phyloP scores from a whole-genome alignment of 2,113 vertebrate genomes.

The Dendropsophus ebraccatus region DNA sequence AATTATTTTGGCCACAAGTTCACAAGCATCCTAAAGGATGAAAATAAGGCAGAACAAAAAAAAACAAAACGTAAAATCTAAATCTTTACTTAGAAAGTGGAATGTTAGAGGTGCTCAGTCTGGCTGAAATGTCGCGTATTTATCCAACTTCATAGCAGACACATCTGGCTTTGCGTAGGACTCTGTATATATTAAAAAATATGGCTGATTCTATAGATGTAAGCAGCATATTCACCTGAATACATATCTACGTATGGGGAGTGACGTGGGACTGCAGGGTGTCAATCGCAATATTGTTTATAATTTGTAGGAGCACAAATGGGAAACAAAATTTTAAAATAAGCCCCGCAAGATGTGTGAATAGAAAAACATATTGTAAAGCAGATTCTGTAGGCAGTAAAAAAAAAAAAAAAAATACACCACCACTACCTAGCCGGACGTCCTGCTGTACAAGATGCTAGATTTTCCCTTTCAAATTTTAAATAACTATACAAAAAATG shows the following conservation, averaged over 20 bases:
- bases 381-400: neutral
- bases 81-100: conserved; percentile 67
- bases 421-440: neutral
- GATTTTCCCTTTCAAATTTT: neutral
- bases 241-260: neutral
- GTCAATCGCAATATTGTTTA: neutral
- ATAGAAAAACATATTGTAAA: neutral
- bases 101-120: conserved; percentile 69
- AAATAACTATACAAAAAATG: neutral
- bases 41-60: conserved; percentile 75
- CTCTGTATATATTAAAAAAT: neutral
- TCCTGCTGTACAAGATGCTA: neutral
- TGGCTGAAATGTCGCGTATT: conserved; percentile 65
- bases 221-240: neutral
- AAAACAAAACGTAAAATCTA: conserved; percentile 64
- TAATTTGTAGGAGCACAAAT: neutral
- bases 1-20: conserved; percentile 80
- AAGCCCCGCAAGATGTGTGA: neutral
- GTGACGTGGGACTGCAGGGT: neutral
- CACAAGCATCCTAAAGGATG: conserved; percentile 72
- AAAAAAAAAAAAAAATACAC: neutral
- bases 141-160: conserved; percentile 43
- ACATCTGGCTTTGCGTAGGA: neutral
- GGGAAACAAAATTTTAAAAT: neutral
- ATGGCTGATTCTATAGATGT: conserved; percentile 20